Evolutionary conservation across 2,113 vertebrate genomes (phyloP).

Genomic region (Salvelinus fontinalis): DNA sequence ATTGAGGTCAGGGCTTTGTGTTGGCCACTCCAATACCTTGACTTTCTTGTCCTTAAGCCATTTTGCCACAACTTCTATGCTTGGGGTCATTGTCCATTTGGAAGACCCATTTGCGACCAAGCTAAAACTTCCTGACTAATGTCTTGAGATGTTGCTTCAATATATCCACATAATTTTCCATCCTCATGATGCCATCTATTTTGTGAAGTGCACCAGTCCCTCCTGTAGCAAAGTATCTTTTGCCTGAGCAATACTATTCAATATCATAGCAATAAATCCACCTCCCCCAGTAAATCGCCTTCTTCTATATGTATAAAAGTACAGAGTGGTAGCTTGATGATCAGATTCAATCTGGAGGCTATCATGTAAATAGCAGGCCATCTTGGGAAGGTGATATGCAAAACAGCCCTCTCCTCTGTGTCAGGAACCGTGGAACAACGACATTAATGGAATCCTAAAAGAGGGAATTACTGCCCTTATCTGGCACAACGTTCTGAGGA

Average conservation of each 20-base stretch:
- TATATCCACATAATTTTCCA: too few species aligned
- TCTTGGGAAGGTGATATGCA: constrained; percentile 80
- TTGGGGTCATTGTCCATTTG: too few species aligned
- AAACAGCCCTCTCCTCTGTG: constrained; percentile 79
- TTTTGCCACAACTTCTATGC: too few species aligned
- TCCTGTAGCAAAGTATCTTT: neutral
- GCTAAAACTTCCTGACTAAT: too few species aligned
- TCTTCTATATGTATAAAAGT: constrained; percentile 18
- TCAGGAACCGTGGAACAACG: constrained; percentile 60
- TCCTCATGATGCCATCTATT: too few species aligned
- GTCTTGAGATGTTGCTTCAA: too few species aligned
- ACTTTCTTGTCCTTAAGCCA: too few species aligned
- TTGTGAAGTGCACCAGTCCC: too few species aligned
- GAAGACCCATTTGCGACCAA: too few species aligned
- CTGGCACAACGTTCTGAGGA: constrained; percentile 65
- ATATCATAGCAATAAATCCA: neutral
- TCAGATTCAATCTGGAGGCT: constrained; percentile 79
- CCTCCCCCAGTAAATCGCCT: neutral
- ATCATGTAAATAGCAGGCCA: constrained; percentile 80
- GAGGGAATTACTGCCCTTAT: constrained; percentile 81
- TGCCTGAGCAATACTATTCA: constrained; percentile 9
- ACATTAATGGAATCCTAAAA: constrained; percentile 85
- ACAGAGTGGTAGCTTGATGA: constrained; percentile 71
- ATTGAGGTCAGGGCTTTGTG: too few species aligned
- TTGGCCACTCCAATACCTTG: too few species aligned